Conservation (phyloP, 2,888 invertebrate species). For the Phengaris arion region DNA sequence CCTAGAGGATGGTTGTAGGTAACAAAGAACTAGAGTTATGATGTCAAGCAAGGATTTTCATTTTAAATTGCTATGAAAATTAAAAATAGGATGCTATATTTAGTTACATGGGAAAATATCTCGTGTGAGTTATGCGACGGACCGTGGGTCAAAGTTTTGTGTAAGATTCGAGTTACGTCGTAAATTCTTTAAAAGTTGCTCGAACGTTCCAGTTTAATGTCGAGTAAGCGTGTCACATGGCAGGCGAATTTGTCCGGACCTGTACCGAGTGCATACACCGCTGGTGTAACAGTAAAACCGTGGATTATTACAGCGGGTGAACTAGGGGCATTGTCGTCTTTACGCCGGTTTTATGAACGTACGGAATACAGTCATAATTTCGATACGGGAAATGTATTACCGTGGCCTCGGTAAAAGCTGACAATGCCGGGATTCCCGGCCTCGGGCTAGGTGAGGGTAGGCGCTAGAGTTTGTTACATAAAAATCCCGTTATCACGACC, state of each 20-base stretch:
- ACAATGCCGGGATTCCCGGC: conserved; percentile 74
- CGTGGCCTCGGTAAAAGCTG: conserved; percentile 69
- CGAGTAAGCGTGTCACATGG: conserved; percentile 45
- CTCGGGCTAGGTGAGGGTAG: conserved; percentile 76
- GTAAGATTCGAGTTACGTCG: conserved; percentile 38
- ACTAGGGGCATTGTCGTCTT: conserved; percentile 69
- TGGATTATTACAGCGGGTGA: conserved; percentile 64
- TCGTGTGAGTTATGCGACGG: conserved; percentile 38
- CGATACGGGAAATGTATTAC: conserved; percentile 71
- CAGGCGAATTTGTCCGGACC: conserved; percentile 52
- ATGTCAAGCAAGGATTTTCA: conserved; percentile 38
- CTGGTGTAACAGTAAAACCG: conserved; percentile 65
- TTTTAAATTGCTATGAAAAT: conserved; percentile 37
- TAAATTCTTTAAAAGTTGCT: conserved; percentile 41
- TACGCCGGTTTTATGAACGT: conserved; percentile 74
- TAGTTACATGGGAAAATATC: conserved; percentile 37
- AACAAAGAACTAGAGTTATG: conserved; percentile 21
- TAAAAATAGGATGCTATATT: conserved; percentile 33
- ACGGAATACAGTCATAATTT: conserved; percentile 74
- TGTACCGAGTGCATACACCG: conserved; percentile 53
- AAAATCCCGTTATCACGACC: conserved; percentile 77
- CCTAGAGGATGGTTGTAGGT: neutral
- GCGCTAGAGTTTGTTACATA: conserved; percentile 77
- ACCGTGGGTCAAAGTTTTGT: conserved; percentile 38
- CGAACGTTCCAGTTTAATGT: conserved; percentile 42